A percentile compares a stretch with the other conserved stretches of the same genome.
phyloP scores from a whole-genome alignment of 1,140 invertebrate species.

The Augochlora pura region DNA sequence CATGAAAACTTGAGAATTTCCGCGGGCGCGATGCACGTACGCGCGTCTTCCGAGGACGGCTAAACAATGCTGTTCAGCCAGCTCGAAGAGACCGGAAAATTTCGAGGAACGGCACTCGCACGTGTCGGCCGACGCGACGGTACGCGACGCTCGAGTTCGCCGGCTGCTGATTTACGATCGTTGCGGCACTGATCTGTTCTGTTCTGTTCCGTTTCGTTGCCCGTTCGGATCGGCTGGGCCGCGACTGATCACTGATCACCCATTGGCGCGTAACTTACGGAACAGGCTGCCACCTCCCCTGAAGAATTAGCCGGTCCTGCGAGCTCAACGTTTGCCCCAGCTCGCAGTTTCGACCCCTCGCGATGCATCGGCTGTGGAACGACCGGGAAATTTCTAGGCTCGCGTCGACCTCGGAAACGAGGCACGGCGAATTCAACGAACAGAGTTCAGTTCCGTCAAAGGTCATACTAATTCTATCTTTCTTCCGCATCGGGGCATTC shows the following conservation, averaged over 20 bases:
- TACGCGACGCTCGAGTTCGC: too few relatives aligned
- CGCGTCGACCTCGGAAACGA: too few relatives aligned
- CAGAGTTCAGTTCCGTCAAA: too few relatives aligned
- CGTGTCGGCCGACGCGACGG: not conserved
- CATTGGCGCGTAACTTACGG: not conserved
- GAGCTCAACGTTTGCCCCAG: too few relatives aligned
- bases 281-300: not conserved
- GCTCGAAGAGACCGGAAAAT: conserved; percentile 3
- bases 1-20: conserved; percentile 65
- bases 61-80: conserved; percentile 53
- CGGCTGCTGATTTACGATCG: not conserved
- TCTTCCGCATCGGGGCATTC: too few relatives aligned
- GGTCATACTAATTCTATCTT: too few relatives aligned
- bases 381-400: too few relatives aligned
- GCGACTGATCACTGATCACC: not conserved
- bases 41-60: conserved; percentile 38
- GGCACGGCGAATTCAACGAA: too few relatives aligned
- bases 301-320: not conserved
- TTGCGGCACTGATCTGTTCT: not conserved
- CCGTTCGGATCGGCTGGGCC: not conserved
- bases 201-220: not conserved
- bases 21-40: conserved; percentile 37
- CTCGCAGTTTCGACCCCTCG: too few relatives aligned
- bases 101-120: not conserved
- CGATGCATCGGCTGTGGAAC: too few relatives aligned